A percentile compares a stretch with the other conserved stretches of the same genome.
Conservation (phyloP, 2,113 vertebrate genomes). For the Terrapene triunguis region DNA sequence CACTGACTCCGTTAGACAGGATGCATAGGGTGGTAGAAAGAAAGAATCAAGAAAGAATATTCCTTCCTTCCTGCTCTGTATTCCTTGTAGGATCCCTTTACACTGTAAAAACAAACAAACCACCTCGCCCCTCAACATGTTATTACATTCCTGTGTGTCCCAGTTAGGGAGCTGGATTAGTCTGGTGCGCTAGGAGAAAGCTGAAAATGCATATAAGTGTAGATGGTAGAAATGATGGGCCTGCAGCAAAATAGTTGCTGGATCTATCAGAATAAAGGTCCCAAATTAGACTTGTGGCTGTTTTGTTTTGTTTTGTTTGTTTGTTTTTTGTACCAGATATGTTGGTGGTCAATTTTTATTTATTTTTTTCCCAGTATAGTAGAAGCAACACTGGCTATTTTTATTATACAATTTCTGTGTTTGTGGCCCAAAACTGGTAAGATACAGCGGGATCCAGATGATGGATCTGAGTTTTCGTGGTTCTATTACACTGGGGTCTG, state of each 20-base stretch:
- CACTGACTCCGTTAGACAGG: not conserved
- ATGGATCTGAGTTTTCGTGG: not conserved
- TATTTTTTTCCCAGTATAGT: not conserved
- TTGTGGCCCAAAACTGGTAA: conserved; percentile 26
- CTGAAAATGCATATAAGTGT: not conserved
- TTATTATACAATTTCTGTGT: not conserved
- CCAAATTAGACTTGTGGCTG: not conserved
- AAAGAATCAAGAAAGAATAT: not conserved
- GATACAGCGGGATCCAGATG: not conserved
- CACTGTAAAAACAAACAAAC: not conserved
- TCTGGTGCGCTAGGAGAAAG: not conserved
- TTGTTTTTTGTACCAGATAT: not conserved
- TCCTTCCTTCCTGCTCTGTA: not conserved
- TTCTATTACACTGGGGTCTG: not conserved
- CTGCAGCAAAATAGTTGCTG: not conserved
- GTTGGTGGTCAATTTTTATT: not conserved
- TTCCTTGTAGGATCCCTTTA: not conserved
- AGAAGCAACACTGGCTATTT: not conserved
- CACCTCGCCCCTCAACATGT: not conserved
- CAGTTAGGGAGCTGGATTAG: not conserved
- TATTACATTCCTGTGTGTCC: not conserved
- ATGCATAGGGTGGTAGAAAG: not conserved
- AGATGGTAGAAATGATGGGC: not conserved
- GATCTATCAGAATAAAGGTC: not conserved
- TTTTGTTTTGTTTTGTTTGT: not conserved